These are phyloP conservation scores for Axea sp. DNA, from an alignment of 2,888 invertebrate species.

Conservation along the genomic window DNA sequence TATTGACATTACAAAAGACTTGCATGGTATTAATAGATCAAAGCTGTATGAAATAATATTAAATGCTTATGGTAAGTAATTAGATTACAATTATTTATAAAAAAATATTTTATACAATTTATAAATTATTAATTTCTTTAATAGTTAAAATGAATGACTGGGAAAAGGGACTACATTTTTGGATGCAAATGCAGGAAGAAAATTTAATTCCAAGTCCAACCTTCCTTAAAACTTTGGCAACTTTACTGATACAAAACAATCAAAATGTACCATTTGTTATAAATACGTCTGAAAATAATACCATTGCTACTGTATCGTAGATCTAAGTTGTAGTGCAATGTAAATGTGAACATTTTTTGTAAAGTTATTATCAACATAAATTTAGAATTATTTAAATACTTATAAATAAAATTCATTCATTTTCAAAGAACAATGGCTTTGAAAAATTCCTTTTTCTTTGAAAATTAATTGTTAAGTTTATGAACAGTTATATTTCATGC, in stretches of 20 bases:
- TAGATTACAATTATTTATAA: too few species aligned
- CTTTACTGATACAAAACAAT: constrained; percentile 84
- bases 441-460: too few species aligned
- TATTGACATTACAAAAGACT: constrained; percentile 87
- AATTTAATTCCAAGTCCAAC: constrained; percentile 85
- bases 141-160: constrained; percentile 81
- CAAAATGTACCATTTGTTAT: constrained; percentile 87
- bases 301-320: not conserved
- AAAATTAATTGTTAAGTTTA: constrained; percentile 13
- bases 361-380: not conserved
- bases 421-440: too few species aligned
- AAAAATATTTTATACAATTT: too few species aligned
- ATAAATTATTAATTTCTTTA: constrained; percentile 18
- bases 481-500: too few species aligned
- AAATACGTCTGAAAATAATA: constrained; percentile 1
- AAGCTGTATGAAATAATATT: constrained; percentile 74
- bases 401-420: too few species aligned
- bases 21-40: constrained; percentile 80
- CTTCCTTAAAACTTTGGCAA: constrained; percentile 85
- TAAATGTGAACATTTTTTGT: not conserved
- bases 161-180: constrained; percentile 88
- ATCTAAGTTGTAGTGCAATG: too few species aligned
- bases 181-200: constrained; percentile 93
- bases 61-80: constrained; percentile 59
- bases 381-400: too few species aligned